These are phyloP conservation scores for Chrysolina oricalcia DNA, from an alignment of 2,888 invertebrate species.

Conservation along the genomic window DNA sequence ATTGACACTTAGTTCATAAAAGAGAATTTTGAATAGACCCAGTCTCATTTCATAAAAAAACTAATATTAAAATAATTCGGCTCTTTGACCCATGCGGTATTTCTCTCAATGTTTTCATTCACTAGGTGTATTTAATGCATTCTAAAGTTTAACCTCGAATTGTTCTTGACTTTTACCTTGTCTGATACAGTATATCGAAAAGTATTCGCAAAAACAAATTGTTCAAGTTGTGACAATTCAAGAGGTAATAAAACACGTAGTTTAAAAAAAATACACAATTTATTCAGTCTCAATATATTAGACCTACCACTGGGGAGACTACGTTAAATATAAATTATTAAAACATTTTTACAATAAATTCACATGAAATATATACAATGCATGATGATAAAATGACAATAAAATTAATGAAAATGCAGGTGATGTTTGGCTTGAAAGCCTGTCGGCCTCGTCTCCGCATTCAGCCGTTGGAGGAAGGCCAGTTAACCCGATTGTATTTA, in stretches of 20 bases:
- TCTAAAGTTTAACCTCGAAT: conserved; percentile 27
- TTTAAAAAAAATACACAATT: conserved; percentile 66
- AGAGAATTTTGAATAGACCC: too few relatives aligned
- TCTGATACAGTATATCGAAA: conserved; percentile 40
- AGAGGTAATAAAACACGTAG: conserved; percentile 55
- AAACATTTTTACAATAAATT: conserved; percentile 67
- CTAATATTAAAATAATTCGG: not conserved
- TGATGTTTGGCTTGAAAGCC: conserved; percentile 55
- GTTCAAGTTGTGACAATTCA: conserved; percentile 40
- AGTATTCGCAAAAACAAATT: conserved; percentile 43
- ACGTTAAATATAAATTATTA: conserved; percentile 64
- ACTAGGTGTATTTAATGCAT: conserved; percentile 12
- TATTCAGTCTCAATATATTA: conserved; percentile 70
- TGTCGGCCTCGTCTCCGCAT: conserved; percentile 53
- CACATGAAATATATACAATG: conserved; percentile 66
- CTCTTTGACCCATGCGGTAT: not conserved
- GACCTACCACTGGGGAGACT: conserved; percentile 66
- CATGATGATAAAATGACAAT: conserved; percentile 60
- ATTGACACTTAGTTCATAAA: too few relatives aligned
- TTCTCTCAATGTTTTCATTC: conserved; percentile 9
- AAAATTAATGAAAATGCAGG: conserved; percentile 50
- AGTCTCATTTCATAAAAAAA: too few relatives aligned
- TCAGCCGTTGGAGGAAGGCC: conserved; percentile 45
- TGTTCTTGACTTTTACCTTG: conserved; percentile 51
- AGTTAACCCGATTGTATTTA: conserved; percentile 37